Conservation (phyloP, 1,140 invertebrate genomes). For the Matsumurasca onukii region DNA sequence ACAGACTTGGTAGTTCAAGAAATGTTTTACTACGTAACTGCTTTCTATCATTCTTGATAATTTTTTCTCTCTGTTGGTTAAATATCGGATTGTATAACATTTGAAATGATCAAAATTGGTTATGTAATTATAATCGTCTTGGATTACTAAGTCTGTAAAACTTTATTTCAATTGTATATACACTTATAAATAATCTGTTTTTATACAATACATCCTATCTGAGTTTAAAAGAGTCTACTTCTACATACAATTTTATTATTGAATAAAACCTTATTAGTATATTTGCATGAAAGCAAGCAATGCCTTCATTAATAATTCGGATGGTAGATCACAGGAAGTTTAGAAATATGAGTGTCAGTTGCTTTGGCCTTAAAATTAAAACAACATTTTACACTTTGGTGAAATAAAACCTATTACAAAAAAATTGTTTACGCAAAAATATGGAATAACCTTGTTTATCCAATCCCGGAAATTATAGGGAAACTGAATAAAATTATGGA, state of each 20-base stretch:
- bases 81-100: too few relatives aligned
- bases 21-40: too few relatives aligned
- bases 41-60: too few relatives aligned
- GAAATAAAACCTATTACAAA: neutral
- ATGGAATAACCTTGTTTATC: neutral
- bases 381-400: neutral
- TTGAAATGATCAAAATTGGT: too few relatives aligned
- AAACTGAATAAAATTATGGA: neutral
- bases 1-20: too few relatives aligned
- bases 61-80: too few relatives aligned
- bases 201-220: neutral
- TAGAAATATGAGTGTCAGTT: neutral
- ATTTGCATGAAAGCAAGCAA: too few relatives aligned
- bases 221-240: neutral
- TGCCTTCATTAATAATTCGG: neutral
- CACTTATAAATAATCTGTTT: neutral
- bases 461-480: too few relatives aligned
- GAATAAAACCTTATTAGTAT: too few relatives aligned
- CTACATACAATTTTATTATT: neutral
- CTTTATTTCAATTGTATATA: neutral
- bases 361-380: too few relatives aligned
- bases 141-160: neutral
- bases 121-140: neutral
- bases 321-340: neutral
- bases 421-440: neutral